phyloP scores from a whole-genome alignment of 2,888 invertebrate species.

The Hypselothyrea guttata region DNA sequence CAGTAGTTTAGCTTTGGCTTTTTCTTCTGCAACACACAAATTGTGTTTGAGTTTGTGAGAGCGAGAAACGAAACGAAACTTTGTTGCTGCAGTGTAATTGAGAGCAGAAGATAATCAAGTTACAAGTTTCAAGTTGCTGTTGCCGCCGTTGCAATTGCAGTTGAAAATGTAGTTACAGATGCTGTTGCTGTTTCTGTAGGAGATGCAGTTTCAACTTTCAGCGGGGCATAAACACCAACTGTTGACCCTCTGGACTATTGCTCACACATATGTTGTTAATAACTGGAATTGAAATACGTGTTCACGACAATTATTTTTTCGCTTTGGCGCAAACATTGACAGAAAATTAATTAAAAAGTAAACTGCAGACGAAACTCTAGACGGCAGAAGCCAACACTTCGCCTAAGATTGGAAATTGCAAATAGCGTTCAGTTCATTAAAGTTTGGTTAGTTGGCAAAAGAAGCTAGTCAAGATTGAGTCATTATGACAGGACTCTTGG shows the following conservation, averaged over 20 bases:
- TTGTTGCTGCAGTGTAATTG: constrained; percentile 42
- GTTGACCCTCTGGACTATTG: constrained; percentile 17
- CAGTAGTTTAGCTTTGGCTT: neutral
- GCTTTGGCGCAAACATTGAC: constrained; percentile 72
- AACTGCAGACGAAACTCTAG: constrained; percentile 8
- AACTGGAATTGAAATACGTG: constrained; percentile 64
- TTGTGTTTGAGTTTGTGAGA: constrained; percentile 33
- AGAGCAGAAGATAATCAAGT: constrained; percentile 53
- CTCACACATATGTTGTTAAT: constrained; percentile 65
- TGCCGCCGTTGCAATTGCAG: constrained; percentile 11
- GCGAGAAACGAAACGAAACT: constrained; percentile 16
- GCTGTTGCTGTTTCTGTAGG: constrained; percentile 11
- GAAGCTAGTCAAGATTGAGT: constrained; percentile 13
- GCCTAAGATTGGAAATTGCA: constrained; percentile 20
- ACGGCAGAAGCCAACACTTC: neutral
- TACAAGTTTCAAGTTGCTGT: constrained; percentile 35
- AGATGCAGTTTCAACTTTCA: constrained; percentile 19
- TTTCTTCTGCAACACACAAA: constrained; percentile 26
- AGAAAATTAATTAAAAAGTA: constrained; percentile 72
- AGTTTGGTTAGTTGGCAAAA: constrained; percentile 20
- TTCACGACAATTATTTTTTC: constrained; percentile 18
- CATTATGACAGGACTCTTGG: constrained; percentile 9
- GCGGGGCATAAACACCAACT: constrained; percentile 37
- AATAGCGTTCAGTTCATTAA: constrained; percentile 50
- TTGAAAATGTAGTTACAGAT: constrained; percentile 18